Conservation (phyloP, 2,113 vertebrate genomes). For the Microcebus ravelobensis region DNA sequence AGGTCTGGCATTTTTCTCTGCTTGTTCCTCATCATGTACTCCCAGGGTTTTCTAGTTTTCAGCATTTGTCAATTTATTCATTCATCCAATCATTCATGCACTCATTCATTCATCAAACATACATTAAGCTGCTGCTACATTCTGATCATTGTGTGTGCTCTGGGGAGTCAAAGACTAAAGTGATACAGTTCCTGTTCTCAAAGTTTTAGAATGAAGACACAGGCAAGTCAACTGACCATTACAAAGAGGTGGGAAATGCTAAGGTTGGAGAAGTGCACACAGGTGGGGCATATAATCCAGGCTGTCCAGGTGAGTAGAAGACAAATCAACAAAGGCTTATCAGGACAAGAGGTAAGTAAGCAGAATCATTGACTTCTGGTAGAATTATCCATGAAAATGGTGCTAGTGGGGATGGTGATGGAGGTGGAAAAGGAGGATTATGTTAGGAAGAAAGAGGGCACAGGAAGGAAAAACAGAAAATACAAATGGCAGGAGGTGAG, state of each 20-base stretch:
- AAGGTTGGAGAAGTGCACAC: neutral
- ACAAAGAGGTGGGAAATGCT: neutral
- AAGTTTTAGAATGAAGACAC: neutral
- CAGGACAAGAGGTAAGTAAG: neutral
- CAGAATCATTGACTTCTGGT: neutral
- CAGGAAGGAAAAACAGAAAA: neutral
- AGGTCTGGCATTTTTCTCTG: neutral
- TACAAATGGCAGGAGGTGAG: neutral
- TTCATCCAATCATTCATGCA: neutral
- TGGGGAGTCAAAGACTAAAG: neutral
- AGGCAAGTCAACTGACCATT: neutral
- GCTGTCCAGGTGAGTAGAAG: neutral
- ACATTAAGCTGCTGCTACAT: neutral
- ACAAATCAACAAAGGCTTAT: neutral
- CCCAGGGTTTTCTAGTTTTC: neutral
- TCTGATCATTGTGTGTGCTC: neutral
- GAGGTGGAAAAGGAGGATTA: neutral
- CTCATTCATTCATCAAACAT: neutral
- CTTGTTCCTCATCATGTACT: neutral
- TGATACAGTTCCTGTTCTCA: neutral
- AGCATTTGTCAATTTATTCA: neutral
- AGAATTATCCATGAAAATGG: neutral
- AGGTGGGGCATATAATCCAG: neutral
- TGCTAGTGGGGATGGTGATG: neutral
- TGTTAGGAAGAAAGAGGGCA: neutral